Base-by-base conservation (phyloP, 1,140 invertebrate genomes). In the Muscidifurax raptorellus region DNA sequence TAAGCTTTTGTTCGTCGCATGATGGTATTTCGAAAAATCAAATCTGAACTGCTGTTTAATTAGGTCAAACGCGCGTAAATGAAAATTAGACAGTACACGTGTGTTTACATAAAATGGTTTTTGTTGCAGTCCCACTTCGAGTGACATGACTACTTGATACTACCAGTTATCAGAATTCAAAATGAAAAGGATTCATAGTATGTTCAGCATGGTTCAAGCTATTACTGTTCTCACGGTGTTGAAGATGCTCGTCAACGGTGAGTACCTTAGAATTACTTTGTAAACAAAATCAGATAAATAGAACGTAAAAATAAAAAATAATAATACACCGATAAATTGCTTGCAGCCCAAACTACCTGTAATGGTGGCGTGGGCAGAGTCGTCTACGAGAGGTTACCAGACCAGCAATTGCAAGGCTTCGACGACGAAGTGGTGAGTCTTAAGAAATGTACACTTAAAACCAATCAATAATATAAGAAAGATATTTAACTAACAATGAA, bases 361-460 rank as follows among this genome's bases (percentile, higher is more conserved):
- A 98, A 98, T 90, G 96, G 97, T 92, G 97, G 97, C 66, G 91
- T 93, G 75, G 97, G 97, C 27, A 95, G 97, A 89, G 95, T 98
- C 25, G 96, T 97, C 91, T 98, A 98, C 88, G 97, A 98, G 92
- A 95, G 97, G 91, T 91, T 98, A 88, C 96, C 97, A 27, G 97
- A 98, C 91, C 96, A 97, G 89, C 97, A 98, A 91, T 94, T 98
- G 59, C 96, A 97, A 93, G 97, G 96, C 80, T 97, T 97, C 87
- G 96, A 97, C 88, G 96, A 97, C 90, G 97, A 98, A 90, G 95
- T 97, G 88, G 97, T 98, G 92, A 93, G 94, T 94, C 15, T 47
- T 74, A 32, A 32, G 25, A 30, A 72, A 72, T 13, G 2, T 10
- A 47, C 9, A 47, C 44, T 13, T 40, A 40, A 40, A 40, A 40